Percentiles rank a stretch among this genome's conserved stretches.
phyloP scores from a whole-genome alignment of 2,888 invertebrate species.

The Trichogramma evanescens region DNA sequence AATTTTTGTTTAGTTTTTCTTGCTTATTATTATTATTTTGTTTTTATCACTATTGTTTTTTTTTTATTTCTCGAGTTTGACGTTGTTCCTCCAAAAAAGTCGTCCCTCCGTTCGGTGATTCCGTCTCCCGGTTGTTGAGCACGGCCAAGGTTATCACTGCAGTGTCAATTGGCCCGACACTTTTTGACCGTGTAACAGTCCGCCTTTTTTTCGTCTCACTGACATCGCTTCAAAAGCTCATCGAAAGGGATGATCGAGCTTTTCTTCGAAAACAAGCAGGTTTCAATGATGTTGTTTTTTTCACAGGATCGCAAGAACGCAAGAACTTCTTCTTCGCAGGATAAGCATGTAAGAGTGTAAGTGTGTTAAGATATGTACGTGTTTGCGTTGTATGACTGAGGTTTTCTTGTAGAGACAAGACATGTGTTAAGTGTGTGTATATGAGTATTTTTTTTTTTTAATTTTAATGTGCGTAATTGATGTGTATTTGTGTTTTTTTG shows the following conservation, averaged over 20 bases:
- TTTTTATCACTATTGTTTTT: slow-evolving; percentile 16
- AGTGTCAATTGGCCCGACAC: no score
- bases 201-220: neutral
- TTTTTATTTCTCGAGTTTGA: slow-evolving; percentile 6
- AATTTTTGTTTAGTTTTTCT: neutral
- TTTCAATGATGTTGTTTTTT: neutral
- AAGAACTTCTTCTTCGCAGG: neutral
- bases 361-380: slow-evolving; percentile 6
- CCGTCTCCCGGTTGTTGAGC: neutral
- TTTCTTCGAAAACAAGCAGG: no score
- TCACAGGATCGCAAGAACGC: neutral
- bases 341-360: neutral
- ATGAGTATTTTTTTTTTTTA: neutral
- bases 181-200: neutral
- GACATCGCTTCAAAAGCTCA: no score
- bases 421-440: neutral
- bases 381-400: neutral
- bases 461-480: slow-evolving; percentile 4
- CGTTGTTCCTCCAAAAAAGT: neutral
- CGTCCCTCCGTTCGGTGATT: neutral
- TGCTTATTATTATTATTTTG: neutral
- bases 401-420: no score
- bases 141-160: no score
- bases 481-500: slow-evolving; percentile 6
- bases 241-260: no score